These are phyloP conservation scores for Pogonomyrmex barbatus DNA, from an alignment of 1,140 invertebrate genomes.

Conservation along the genomic window DNA sequence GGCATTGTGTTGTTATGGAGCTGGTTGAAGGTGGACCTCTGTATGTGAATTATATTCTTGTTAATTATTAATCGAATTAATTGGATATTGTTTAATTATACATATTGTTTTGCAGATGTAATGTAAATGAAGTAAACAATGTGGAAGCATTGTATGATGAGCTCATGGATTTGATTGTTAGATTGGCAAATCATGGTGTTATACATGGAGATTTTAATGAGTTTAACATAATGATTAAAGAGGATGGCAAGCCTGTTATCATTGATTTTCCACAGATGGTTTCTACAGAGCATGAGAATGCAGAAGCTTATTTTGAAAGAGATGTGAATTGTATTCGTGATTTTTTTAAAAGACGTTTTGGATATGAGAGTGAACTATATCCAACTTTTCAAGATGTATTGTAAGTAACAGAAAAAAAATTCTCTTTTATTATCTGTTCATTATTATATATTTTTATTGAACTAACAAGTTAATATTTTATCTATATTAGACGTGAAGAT, in stretches of 20 bases:
- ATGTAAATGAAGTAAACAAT: slow-evolving; percentile 93
- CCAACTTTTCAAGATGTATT: slow-evolving; percentile 94
- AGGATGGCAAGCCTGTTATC: slow-evolving; percentile 93
- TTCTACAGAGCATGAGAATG: slow-evolving; percentile 96
- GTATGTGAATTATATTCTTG: slow-evolving; percentile 81
- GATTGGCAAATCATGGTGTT: slow-evolving; percentile 96
- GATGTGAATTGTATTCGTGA: slow-evolving; percentile 97
- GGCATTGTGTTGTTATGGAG: slow-evolving; percentile 99
- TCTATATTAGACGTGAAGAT: slow-evolving; percentile 89
- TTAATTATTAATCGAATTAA: background rate
- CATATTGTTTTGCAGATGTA: slow-evolving; percentile 88
- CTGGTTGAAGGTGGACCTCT: slow-evolving; percentile 92
- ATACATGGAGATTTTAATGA: slow-evolving; percentile 99
- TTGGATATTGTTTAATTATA: background rate
- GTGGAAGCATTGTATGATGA: slow-evolving; percentile 95
- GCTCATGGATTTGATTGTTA: slow-evolving; percentile 97
- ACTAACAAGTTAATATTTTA: slow-evolving; percentile 25
- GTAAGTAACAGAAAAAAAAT: slow-evolving; percentile 80
- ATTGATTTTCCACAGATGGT: slow-evolving; percentile 99
- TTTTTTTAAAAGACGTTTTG: slow-evolving; percentile 97
- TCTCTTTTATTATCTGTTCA: background rate
- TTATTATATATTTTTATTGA: background rate
- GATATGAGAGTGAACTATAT: slow-evolving; percentile 95
- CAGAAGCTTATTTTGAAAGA: slow-evolving; percentile 97
- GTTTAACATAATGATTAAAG: slow-evolving; percentile 97